Base-by-base conservation (phyloP, 2,888 invertebrate genomes). In the Hydrotaea cyrtoneurina region DNA sequence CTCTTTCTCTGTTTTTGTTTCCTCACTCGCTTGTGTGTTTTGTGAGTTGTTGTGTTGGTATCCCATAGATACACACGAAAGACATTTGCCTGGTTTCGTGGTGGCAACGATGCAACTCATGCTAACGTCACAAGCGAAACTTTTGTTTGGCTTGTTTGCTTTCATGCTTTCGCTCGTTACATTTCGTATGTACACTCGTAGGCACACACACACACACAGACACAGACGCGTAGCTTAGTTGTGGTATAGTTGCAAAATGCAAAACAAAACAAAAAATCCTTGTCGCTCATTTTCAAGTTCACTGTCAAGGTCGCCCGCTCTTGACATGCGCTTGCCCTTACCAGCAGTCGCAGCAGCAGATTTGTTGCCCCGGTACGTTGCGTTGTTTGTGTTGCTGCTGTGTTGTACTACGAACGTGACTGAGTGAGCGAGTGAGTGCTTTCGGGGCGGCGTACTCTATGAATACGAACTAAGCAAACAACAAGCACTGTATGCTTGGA, bases 241-340 rank as follows among this genome's bases (percentile, higher is more conserved):
- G 23, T 3, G 66, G 62, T 50, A 36, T 43, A 78, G 71, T 83
- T 84, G 82, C 85, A 80, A 81, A 86, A 80, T 55, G 80, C 57
- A 85, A 71, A 76, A 74, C 53, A 73, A 73, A 83, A 82, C 82
- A 79, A 82, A 86, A 90, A 89, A 90, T 90, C 90, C 90, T 91
- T 91, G 89, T 90, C 86, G 89, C 88, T 85, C 88, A 89, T 90
- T 94, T 95, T 94, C 95, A 95, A 95, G 95, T 95, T 95, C 95
- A 95, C 94, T 95, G 95, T 95, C 95, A 95, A 95, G 95, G 95
- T 95, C 95, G 94, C 94, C 93, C 93, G 94, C 93, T 94, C 93
- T 94, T 93, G 94, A 93, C 94, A 85, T 85, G 82, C 85, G 85
- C 85, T 84, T 80, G 85, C 85, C 85, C 85, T 85, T 80, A 77